These are phyloP conservation scores for Halcyon smyrnensis DNA, from an alignment of 2,797 vertebrate species.

Conservation along the genomic window DNA sequence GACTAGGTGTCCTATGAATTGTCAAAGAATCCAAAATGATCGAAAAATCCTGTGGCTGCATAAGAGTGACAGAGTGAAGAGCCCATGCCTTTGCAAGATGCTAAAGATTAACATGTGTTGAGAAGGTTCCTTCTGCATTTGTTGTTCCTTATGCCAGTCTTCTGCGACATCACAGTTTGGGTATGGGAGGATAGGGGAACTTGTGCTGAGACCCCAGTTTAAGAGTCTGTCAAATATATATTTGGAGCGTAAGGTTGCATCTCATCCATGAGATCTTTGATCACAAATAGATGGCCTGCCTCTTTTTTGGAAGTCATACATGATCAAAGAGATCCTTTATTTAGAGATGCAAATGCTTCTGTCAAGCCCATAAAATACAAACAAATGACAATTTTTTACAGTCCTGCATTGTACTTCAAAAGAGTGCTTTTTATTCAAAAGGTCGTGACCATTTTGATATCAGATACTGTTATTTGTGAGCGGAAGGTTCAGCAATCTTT, in stretches of 20 bases:
- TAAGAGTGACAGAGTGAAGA: not conserved
- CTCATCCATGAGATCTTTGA: not conserved
- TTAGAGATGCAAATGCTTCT: slow-evolving; percentile 41
- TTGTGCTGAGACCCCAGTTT: not conserved
- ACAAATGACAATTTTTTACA: slow-evolving; percentile 45
- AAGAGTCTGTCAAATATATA: not conserved
- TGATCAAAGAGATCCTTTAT: slow-evolving; percentile 7
- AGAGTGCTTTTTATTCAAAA: not conserved
- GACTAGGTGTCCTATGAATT: not conserved
- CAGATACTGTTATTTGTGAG: slow-evolving; percentile 16
- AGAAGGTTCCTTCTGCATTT: not conserved
- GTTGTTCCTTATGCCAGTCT: not conserved
- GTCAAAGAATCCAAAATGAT: not conserved
- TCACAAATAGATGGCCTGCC: not conserved
- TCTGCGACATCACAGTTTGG: not conserved
- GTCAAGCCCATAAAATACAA: slow-evolving; percentile 35
- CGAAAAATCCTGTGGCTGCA: not conserved
- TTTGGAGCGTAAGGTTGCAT: not conserved
- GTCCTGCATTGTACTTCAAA: slow-evolving; percentile 43
- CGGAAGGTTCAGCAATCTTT: not conserved
- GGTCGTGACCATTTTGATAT: slow-evolving; percentile 50
- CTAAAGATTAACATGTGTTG: not conserved
- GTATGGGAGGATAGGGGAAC: not conserved
- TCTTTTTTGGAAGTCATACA: slow-evolving; percentile 5
- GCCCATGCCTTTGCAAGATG: not conserved